phyloP scores from a whole-genome alignment of 2,113 vertebrate genomes.

The Murina feae region DNA sequence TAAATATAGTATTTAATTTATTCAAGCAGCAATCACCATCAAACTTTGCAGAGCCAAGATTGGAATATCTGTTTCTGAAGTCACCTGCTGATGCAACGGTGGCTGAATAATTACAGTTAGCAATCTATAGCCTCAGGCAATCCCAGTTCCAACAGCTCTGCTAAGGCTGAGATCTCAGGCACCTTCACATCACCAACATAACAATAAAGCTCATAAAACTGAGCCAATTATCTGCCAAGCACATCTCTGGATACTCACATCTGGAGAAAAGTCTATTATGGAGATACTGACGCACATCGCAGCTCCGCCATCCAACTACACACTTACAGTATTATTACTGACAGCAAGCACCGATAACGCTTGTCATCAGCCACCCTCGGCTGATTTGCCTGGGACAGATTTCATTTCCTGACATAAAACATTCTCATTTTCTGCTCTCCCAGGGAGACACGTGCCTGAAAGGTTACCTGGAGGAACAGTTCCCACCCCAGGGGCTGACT shows the following conservation, averaged over 20 bases:
- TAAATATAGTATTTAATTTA: conserved; percentile 11
- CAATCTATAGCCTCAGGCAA: neutral
- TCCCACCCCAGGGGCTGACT: neutral
- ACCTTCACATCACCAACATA: neutral
- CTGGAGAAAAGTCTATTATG: neutral
- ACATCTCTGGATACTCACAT: neutral
- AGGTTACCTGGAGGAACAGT: neutral
- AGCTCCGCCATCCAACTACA: neutral
- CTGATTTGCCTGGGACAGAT: conserved; percentile 6
- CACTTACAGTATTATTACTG: neutral
- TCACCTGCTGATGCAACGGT: neutral
- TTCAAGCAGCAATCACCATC: neutral
- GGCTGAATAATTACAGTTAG: conserved; percentile 16
- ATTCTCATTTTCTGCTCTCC: neutral
- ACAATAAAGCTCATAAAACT: conserved; percentile 5
- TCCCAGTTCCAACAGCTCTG: neutral
- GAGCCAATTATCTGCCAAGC: conserved; percentile 17
- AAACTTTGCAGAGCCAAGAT: conserved; percentile 19
- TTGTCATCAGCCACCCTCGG: neutral
- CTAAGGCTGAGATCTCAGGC: neutral
- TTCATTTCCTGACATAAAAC: conserved; percentile 1
- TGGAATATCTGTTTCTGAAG: neutral
- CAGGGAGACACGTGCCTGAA: neutral
- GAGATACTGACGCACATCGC: neutral
- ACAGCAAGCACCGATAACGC: neutral